phyloP scores from a whole-genome alignment of 2,888 invertebrate species.

The Drosophila neonasuta region DNA sequence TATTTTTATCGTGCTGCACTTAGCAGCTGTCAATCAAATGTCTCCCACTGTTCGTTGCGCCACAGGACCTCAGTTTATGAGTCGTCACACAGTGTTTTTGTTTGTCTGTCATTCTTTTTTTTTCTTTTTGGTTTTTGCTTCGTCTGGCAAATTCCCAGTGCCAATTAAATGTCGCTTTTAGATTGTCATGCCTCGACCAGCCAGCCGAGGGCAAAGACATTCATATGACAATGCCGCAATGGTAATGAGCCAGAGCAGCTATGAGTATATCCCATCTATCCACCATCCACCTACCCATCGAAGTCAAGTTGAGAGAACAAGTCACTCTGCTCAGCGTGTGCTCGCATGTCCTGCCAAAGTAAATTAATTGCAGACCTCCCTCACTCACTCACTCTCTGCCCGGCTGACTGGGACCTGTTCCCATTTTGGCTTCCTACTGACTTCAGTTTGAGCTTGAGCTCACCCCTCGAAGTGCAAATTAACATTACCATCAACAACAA shows the following conservation, averaged over 20 bases:
- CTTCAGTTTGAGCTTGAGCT: constrained; percentile 12
- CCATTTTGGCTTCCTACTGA: constrained; percentile 32
- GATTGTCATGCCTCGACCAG: constrained; percentile 57
- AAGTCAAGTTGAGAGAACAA: constrained; percentile 34
- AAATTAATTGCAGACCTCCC: constrained; percentile 70
- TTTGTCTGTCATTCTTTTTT: constrained; percentile 50
- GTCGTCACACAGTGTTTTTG: constrained; percentile 35
- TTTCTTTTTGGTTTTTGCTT: constrained; percentile 3
- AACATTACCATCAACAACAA: constrained; percentile 69
- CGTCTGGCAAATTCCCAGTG: constrained; percentile 56
- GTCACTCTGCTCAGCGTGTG: constrained; percentile 60
- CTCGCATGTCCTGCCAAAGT: constrained; percentile 75
- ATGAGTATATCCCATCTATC: constrained; percentile 3
- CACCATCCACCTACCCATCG: constrained; percentile 4
- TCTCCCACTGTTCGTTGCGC: constrained; percentile 60
- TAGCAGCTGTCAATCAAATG: constrained; percentile 68
- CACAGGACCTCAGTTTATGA: constrained; percentile 48
- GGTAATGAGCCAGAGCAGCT: constrained; percentile 57
- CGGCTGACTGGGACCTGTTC: constrained; percentile 31
- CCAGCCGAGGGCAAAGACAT: constrained; percentile 37
- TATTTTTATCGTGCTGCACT: constrained; percentile 44
- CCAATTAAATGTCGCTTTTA: constrained; percentile 68
- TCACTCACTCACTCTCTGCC: no score
- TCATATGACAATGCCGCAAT: constrained; percentile 61
- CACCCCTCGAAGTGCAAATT: constrained; percentile 66